Percentiles rank a stretch among this genome's conserved stretches.
phyloP scores from a whole-genome alignment of 1,140 invertebrate genomes.

The Bombus superbus region DNA sequence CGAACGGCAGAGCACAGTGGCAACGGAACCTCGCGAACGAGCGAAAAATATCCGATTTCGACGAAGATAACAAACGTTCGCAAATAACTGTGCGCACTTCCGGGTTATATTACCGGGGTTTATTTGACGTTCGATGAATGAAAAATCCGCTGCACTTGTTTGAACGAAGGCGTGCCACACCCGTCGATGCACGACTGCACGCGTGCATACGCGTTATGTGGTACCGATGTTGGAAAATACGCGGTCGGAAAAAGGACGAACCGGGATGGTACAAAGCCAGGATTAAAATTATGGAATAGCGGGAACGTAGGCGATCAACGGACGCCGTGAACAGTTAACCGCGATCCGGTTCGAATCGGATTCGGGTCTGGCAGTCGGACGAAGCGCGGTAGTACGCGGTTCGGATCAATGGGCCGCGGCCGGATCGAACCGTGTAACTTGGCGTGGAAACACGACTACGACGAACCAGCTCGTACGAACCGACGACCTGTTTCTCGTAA shows the following conservation, averaged over 20 bases:
- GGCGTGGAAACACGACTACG: background rate
- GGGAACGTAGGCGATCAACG: background rate
- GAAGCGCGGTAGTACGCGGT: background rate
- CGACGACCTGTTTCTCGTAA: background rate
- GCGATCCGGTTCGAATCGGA: background rate
- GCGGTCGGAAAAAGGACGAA: background rate
- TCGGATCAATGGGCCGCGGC: background rate
- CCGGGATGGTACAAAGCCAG: background rate
- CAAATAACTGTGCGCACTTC: constrained; percentile 31
- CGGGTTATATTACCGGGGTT: constrained; percentile 25
- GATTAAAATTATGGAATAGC: background rate
- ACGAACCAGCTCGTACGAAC: too few species aligned
- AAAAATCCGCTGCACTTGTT: constrained; percentile 24
- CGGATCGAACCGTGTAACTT: background rate
- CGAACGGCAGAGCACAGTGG: background rate
- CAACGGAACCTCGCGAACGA: background rate
- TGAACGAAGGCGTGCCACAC: background rate
- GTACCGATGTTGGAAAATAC: background rate
- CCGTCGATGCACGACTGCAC: background rate
- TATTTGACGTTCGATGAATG: constrained; percentile 33
- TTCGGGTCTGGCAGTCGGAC: background rate
- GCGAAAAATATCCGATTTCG: constrained; percentile 7
- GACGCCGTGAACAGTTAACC: background rate
- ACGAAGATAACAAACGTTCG: constrained; percentile 22
- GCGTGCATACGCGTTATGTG: background rate